Evolutionary conservation across 1,140 invertebrate genomes (phyloP), one percentile per base, ranked within the genome.

Genomic region (Pinna nobilis): DNA sequence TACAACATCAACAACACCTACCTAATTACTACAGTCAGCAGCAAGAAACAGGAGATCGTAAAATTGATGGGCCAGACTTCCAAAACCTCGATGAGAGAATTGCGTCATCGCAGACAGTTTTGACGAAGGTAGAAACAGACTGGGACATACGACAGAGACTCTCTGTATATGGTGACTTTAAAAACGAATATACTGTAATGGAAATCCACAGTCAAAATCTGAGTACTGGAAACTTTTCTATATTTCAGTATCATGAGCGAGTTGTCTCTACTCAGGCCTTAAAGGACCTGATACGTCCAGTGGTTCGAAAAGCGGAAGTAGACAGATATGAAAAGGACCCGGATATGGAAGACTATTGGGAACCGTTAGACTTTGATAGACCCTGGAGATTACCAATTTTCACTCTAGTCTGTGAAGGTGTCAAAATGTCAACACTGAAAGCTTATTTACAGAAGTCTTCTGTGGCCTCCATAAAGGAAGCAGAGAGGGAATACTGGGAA

Each of bases 251-350:
- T 35, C 51, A 44, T 25, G 33, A 51, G 7, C 6, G 44, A 35
- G 39, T 59, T 41, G 37, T 57, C 32, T 57, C 39, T 28, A 59
- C 53, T 7, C 37, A 33, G 15, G 66, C 66, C 23, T 57, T 69
- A n/a, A 57, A 57, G 15, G 66, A 69, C 33, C 1, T 69, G 7
- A 41, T 53, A 30, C 33, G 55, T 33, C 66, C 66, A 7, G 51
- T 57, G 20, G 53, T 44, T 13, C 37, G 47, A n/a, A 35, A 30
- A 20, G 53, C 37, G 18, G 50, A 67, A 30, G 39, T 47, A 37
- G 25, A 30, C 3, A 51, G 50, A 67, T 25, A 51, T 15, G 49
- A 67, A 67, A 35, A 53, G 11, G 33, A 67, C 20, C 30, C 55
- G 3, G 55, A 59, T 35, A 30, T 59, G 7, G 15, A 20, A 6